Evolutionary conservation across 2,888 invertebrate genomes (phyloP).

Genomic region (Tuta absoluta): DNA sequence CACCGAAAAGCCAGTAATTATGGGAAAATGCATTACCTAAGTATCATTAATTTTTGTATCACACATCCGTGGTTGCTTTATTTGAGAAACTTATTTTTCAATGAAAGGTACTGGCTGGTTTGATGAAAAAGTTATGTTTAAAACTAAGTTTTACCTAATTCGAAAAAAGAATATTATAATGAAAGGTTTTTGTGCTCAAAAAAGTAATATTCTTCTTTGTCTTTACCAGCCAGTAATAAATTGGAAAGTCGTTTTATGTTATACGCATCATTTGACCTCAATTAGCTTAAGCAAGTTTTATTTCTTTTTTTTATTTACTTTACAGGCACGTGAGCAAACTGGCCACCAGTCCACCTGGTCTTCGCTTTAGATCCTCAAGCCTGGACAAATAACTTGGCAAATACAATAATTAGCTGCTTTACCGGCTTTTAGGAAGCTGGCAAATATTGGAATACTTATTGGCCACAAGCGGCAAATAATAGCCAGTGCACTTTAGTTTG

Average conservation of each 20-base stretch:
- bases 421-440: constrained; percentile 34
- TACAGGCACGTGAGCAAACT: constrained; percentile 36
- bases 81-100: neutral
- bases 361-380: constrained; percentile 24
- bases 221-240: neutral
- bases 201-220: too few relatives aligned
- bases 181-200: too few relatives aligned
- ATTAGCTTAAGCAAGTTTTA: neutral
- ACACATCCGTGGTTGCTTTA: neutral
- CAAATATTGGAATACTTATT: constrained; percentile 39
- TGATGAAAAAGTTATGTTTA: too few relatives aligned
- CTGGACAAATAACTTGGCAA: constrained; percentile 24
- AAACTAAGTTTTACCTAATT: too few relatives aligned
- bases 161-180: too few relatives aligned
- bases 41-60: neutral
- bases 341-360: constrained; percentile 35
- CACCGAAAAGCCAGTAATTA: constrained; percentile 53
- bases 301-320: constrained; percentile 20
- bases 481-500: constrained; percentile 34
- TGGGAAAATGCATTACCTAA: constrained; percentile 41
- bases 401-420: constrained; percentile 36
- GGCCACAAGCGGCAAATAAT: constrained; percentile 26
- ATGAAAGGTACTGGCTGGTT: neutral
- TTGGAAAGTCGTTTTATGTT: neutral
- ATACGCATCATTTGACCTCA: too few relatives aligned